A percentile compares a stretch with the other conserved stretches of the same genome.
These are phyloP conservation scores for Thinocorus orbignyianus DNA, from an alignment of 2,113 vertebrate genomes.

Conservation along the genomic window DNA sequence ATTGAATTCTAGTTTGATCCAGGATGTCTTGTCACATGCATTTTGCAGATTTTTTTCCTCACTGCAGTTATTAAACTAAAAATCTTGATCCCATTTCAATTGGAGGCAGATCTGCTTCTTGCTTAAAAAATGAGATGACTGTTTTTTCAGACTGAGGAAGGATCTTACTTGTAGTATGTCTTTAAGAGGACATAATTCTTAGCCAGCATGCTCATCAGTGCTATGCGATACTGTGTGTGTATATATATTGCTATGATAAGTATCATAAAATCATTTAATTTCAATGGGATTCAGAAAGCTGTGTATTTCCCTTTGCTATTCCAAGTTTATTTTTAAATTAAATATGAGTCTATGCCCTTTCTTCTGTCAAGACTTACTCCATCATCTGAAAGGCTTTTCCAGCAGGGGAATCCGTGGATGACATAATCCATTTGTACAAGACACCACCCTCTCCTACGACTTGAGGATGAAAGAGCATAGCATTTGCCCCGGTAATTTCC, in stretches of 20 bases:
- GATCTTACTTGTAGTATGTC: not conserved
- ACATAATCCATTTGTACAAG: conserved; percentile 35
- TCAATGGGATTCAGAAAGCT: not conserved
- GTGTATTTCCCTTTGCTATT: not conserved
- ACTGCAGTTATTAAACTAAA: not conserved
- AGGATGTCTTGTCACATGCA: not conserved
- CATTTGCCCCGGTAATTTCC: conserved; percentile 31
- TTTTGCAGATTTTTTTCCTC: not conserved
- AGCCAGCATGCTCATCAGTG: not conserved
- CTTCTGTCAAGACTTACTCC: not conserved
- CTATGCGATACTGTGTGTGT: not conserved
- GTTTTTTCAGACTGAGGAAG: not conserved
- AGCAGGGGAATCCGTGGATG: conserved; percentile 9
- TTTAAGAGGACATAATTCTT: not conserved
- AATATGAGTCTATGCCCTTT: not conserved
- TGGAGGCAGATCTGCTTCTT: not conserved
- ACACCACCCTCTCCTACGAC: not conserved
- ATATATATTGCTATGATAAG: not conserved
- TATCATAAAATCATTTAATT: not conserved
- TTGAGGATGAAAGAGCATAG: conserved; percentile 7
- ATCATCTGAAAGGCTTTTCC: not conserved
- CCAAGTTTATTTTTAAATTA: not conserved
- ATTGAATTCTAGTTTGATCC: not conserved
- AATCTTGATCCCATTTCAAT: not conserved
- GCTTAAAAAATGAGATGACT: not conserved